Evolutionary conservation across 35 echinoderm and acorn worm species (phyloP).

Genomic region (Ptychodera flava): DNA sequence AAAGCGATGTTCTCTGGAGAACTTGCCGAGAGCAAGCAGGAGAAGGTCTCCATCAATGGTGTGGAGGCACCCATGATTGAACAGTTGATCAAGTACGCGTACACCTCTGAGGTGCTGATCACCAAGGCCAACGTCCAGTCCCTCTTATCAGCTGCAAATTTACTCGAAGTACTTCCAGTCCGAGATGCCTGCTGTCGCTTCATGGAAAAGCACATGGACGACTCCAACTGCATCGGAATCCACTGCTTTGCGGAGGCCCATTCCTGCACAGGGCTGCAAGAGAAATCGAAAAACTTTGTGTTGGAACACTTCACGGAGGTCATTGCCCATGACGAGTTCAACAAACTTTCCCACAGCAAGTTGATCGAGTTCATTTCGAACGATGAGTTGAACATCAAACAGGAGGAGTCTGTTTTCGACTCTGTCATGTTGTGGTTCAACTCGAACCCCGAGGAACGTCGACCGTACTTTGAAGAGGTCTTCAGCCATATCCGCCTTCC

Average conservation of each 20-base stretch:
- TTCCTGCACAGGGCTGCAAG: slow-evolving; percentile 14
- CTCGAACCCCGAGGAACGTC: background rate
- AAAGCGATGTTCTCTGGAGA: slow-evolving; percentile 14
- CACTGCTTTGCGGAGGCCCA: slow-evolving; percentile 22
- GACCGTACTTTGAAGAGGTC: background rate
- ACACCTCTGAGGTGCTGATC: slow-evolving; percentile 7
- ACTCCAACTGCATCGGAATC: background rate
- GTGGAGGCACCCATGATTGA: slow-evolving; percentile 2
- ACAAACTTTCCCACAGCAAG: background rate
- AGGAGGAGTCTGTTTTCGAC: slow-evolving; percentile 13
- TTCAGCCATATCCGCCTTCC: slow-evolving; percentile 6
- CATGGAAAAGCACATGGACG: slow-evolving; percentile 18
- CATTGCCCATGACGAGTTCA: background rate
- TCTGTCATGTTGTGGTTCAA: slow-evolving; percentile 16
- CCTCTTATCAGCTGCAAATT: slow-evolving; percentile 17
- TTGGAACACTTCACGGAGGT: slow-evolving; percentile 12
- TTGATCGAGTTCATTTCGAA: slow-evolving; percentile 14
- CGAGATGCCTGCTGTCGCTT: slow-evolving; percentile 20
- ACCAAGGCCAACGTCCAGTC: slow-evolving; percentile 17
- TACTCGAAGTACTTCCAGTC: slow-evolving; percentile 8
- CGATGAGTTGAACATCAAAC: background rate
- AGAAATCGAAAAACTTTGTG: slow-evolving; percentile 10
- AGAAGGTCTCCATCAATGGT: background rate
- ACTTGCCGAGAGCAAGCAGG: slow-evolving; percentile 11
- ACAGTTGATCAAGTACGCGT: background rate